Base-by-base conservation (phyloP, 2,113 vertebrate species). In the Phainopepla nitens region DNA sequence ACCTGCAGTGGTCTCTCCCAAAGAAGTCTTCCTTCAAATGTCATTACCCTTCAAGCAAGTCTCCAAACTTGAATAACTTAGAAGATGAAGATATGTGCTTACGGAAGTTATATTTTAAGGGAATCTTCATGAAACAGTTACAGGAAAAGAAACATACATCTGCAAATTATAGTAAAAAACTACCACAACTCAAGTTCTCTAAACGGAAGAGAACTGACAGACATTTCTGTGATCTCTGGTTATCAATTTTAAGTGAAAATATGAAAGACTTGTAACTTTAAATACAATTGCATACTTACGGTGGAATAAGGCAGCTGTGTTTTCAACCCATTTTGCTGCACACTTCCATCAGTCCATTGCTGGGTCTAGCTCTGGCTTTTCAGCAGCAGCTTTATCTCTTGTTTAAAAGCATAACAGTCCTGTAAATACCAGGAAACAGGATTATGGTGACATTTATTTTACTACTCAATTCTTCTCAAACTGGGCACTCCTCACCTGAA, bases 321-420 rank as follows among this genome's bases (percentile, higher is more conserved):
- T 69, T 77, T 97, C 89, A 97, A 91, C 94, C 91, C 95, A 97
- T 96, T 53, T 64, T 89, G 69, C 49, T 65, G 73, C 65, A 83
- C 49, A 25, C 4, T 29, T 83, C 76, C 92, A 84, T 84, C 21
- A 49, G 49, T 25, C 29, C 0, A 0, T 42, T 36, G 56, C 2
- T 70, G 35, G 21, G 62, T 57, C 58, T 62, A 65, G 62, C 21
- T 73, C 68, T 47, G 60, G 44, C 39, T 45, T 49, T 36, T 60
- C 65, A 75, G 45, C 65, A 75, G 45, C 56, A 89, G n/a, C n/a
- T 78, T 72, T 81, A 6, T 25, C 64, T 88, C 77, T 81, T 70
- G 25, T 60, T 87, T 82, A 96, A 68, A 85, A 84, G 80, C 86
- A 90, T 73, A 71, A 41, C 57, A 89, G 41, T 58, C 78, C 94